Evolutionary conservation across 2,888 invertebrate species (phyloP).

Genomic region (Ctena decussata): DNA sequence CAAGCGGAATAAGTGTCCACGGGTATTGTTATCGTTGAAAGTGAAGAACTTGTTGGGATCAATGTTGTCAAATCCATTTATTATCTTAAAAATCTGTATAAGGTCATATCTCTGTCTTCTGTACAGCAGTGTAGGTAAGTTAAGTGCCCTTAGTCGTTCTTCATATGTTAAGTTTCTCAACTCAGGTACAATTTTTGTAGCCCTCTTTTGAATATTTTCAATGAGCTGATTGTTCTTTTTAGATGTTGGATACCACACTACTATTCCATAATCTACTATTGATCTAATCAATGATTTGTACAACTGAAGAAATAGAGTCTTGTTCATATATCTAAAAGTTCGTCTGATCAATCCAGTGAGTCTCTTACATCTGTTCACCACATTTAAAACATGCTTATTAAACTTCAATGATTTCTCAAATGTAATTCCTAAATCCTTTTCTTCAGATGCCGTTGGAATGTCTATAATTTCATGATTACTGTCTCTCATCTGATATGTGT

Average conservation of each 20-base stretch:
- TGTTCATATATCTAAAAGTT: not conserved
- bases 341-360: not conserved
- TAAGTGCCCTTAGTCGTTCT: not conserved
- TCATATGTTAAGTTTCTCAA: not conserved
- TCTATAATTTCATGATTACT: not conserved
- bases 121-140: not conserved
- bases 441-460: not conserved
- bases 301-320: not conserved
- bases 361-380: not conserved
- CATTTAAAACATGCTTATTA: not conserved
- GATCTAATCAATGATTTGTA: not conserved
- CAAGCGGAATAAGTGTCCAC: conserved; percentile 4
- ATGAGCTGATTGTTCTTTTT: not conserved
- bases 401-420: not conserved
- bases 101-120: not conserved
- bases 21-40: not conserved
- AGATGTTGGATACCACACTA: not conserved
- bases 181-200: not conserved
- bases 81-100: conserved; percentile 3
- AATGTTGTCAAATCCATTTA: not conserved
- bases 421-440: not conserved
- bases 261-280: not conserved
- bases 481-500: not conserved
- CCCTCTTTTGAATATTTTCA: not conserved
- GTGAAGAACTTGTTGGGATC: not conserved